Base-by-base conservation (phyloP, 2,888 invertebrate species). In the Mythimna loreyi region DNA sequence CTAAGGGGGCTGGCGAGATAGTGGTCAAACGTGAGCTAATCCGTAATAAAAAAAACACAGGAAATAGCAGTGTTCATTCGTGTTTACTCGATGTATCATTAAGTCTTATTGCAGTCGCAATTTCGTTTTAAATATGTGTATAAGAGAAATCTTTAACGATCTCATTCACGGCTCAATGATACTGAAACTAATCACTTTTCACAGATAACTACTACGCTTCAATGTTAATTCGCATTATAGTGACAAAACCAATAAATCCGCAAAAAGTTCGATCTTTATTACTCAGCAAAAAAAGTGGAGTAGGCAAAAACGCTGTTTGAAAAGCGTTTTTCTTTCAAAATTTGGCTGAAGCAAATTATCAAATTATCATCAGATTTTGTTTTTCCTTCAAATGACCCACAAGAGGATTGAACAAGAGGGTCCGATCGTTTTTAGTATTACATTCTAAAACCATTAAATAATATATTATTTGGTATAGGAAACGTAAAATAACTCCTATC, bases 101-200 rank as follows among this genome's bases (percentile, higher is more conserved):
- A 33, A 33, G 33, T 33, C 9, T 1, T 33, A 33, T 11, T 13
- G 36, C 8, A 36, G 36, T 23, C 11, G 11, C n/a, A 53, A 53
- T 30, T 28, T 9, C 9, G 21, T 21, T 59, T 55, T 52, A 73
- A 61, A 62, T 50, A 62, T 62, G 55, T 62, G 40, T 40, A 52
- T n/a, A 53, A 62, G 56, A 81, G 81, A 78, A 60, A 78, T 72
- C 80, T 8, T 21, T 50, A 45, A 55, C 70, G 52, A 80, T 77
- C 58, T 70, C 70, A 75, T 80, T 75, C 52, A 75, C 76, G 77
- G 59, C 70, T 78, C 49, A 80, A 80, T 63, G 76, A 63, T 60
- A 80, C 62, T 60, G 65, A 62, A 70, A 75, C 76, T n/a, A 75
- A 78, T 70, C 65, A 62, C 28, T 53, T 68, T 65, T 49, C 70